phyloP scores from a whole-genome alignment of 2,888 invertebrate genomes.

The Charanyca ferruginea region DNA sequence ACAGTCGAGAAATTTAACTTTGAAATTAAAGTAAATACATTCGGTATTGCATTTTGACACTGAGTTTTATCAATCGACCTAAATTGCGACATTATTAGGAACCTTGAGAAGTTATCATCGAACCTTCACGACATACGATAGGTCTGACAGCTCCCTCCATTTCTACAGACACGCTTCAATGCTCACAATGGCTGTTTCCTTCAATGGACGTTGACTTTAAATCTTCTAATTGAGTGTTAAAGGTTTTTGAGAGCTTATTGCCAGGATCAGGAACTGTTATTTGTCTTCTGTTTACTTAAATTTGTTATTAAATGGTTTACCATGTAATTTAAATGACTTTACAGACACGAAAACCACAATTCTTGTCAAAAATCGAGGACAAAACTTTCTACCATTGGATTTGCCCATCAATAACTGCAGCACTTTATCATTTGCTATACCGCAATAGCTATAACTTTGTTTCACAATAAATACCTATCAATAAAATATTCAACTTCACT shows the following conservation, averaged over 20 bases:
- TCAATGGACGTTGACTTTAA: slow-evolving; percentile 72
- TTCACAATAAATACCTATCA: slow-evolving; percentile 31
- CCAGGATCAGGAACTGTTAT: not conserved
- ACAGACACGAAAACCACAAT: not conserved
- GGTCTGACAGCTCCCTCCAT: slow-evolving; percentile 80
- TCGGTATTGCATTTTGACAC: slow-evolving; percentile 13
- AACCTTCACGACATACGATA: slow-evolving; percentile 70
- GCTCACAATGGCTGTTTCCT: slow-evolving; percentile 73
- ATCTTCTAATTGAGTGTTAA: slow-evolving; percentile 47
- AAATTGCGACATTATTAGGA: slow-evolving; percentile 43
- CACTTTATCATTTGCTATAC: slow-evolving; percentile 27
- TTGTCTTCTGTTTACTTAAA: not conserved
- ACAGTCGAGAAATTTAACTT: not conserved
- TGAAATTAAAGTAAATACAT: not conserved
- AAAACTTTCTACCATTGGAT: slow-evolving; percentile 46
- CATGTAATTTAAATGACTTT: not conserved
- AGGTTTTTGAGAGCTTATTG: slow-evolving; percentile 27
- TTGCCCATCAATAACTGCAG: slow-evolving; percentile 30
- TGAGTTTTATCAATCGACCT: slow-evolving; percentile 54
- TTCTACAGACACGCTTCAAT: slow-evolving; percentile 77
- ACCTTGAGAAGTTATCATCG: slow-evolving; percentile 63
- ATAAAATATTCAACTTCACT: slow-evolving; percentile 20
- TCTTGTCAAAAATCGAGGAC: slow-evolving; percentile 16
- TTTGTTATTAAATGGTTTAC: not conserved
- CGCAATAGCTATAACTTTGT: slow-evolving; percentile 30